Evolutionary conservation across 2,797 vertebrate genomes (phyloP), one percentile per base, ranked within the genome.

Genomic region (Eremophila alpestris): DNA sequence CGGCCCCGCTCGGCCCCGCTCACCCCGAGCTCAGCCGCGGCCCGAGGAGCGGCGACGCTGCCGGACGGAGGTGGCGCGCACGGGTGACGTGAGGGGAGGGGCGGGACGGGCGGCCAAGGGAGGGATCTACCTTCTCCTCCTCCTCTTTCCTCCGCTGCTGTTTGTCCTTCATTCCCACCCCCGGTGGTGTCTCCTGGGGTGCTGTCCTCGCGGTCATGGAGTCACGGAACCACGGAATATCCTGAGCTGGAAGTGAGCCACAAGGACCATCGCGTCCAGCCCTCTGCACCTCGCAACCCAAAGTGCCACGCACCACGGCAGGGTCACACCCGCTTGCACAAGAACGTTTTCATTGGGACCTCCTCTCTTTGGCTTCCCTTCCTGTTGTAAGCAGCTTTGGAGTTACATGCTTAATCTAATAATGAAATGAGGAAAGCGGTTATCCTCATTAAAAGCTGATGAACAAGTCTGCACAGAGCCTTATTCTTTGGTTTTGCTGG

Each of bases 171-270:
- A 54, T 27, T 6, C 5, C 5, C 4, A 22, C 11, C 0, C 0
- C 1, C 10, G 0, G 2, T 2, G 19, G 4, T 2, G 7, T 16
- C 10, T 15, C 0, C 1, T 0, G 0, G 3, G 15, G 26, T 5
- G 82, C 10, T n/a, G 32, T 45, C 13, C 19, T 4, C 5, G 11
- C 6, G 2, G 10, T 21, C 5, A 0, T 2, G 38, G 23, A n/a
- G 4, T 16, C 26, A 12, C 4, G 19, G 51, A 9, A 6, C n/a
- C 29, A 5, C 6, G 9, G 32, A 9, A 0, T 56, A 4, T n/a
- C 23, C 49, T 4, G 23, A 18, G 9, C 0, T 38, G 56, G 56
- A 38, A 40, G 49, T 29, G n/a, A 34, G 5, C 14, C 10, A 0
- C 17, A 26, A 11, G 43, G 20, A 8, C 5, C 43, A 15, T 22